Evolutionary conservation across 2,888 invertebrate species (phyloP).

Genomic region (Autographa gamma): DNA sequence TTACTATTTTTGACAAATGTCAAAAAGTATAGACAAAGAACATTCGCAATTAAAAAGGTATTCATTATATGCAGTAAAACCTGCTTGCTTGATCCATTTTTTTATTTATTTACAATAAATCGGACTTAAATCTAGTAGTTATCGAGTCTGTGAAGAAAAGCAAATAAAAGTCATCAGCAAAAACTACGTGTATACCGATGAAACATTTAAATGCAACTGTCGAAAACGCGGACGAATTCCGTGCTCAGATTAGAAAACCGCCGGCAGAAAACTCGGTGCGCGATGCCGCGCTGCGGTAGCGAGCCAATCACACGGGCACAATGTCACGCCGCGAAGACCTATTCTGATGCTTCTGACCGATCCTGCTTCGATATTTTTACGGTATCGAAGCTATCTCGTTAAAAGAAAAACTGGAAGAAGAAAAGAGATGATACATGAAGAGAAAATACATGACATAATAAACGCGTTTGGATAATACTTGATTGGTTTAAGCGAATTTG

Average conservation of each 20-base stretch:
- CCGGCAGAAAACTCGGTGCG: conserved; percentile 76
- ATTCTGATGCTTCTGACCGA: conserved; percentile 26
- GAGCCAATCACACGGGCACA: conserved; percentile 66
- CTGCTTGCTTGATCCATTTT: background rate
- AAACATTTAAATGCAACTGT: conserved; percentile 63
- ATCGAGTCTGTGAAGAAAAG: background rate
- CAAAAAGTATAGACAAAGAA: conserved; percentile 12
- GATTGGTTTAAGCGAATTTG: no score
- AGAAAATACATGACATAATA: no score
- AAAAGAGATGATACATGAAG: no score
- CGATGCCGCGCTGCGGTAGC: conserved; percentile 59
- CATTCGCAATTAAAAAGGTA: background rate
- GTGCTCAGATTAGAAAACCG: conserved; percentile 81
- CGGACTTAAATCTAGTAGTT: no score
- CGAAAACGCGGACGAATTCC: conserved; percentile 73
- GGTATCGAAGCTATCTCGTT: conserved; percentile 7
- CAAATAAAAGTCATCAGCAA: conserved; percentile 38
- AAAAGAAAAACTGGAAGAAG: no score
- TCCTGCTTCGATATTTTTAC: conserved; percentile 14
- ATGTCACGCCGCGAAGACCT: conserved; percentile 55
- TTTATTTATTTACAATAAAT: background rate
- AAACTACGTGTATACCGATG: conserved; percentile 35
- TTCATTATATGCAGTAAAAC: background rate
- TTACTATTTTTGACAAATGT: conserved; percentile 33
- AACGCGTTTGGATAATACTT: background rate